Evolutionary conservation across 2,113 vertebrate genomes (phyloP).

Genomic region (Muntiacus muntjak): DNA sequence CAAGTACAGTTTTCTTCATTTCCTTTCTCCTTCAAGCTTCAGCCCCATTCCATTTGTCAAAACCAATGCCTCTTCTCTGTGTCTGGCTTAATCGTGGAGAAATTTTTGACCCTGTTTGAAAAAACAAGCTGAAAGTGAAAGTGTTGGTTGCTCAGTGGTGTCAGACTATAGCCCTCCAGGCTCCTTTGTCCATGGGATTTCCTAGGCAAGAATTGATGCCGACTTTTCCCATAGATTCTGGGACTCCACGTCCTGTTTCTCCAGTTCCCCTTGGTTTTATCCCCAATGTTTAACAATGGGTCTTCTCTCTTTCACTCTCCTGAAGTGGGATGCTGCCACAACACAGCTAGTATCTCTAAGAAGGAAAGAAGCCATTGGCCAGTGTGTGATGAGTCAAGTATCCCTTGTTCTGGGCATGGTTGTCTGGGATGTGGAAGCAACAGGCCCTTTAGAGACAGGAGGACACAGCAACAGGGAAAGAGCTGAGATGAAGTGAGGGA

Average conservation of each 20-base stretch:
- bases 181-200: background rate
- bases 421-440: background rate
- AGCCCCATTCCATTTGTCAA: background rate
- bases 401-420: background rate
- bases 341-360: background rate
- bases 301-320: background rate
- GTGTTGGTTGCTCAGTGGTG: background rate
- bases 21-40: background rate
- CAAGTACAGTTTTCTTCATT: background rate
- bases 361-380: background rate
- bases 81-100: background rate
- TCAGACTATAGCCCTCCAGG: background rate
- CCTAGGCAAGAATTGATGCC: background rate
- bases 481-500: background rate
- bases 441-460: background rate
- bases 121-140: background rate
- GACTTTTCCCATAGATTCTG: background rate
- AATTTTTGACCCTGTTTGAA: background rate
- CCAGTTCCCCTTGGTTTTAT: background rate
- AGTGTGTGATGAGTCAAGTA: background rate
- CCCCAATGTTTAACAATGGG: background rate
- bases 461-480: background rate
- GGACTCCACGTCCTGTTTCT: background rate
- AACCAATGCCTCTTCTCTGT: background rate
- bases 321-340: fast-evolving